Evolutionary conservation across 2,113 vertebrate genomes (phyloP).

Genomic region (Charadrius vociferus): DNA sequence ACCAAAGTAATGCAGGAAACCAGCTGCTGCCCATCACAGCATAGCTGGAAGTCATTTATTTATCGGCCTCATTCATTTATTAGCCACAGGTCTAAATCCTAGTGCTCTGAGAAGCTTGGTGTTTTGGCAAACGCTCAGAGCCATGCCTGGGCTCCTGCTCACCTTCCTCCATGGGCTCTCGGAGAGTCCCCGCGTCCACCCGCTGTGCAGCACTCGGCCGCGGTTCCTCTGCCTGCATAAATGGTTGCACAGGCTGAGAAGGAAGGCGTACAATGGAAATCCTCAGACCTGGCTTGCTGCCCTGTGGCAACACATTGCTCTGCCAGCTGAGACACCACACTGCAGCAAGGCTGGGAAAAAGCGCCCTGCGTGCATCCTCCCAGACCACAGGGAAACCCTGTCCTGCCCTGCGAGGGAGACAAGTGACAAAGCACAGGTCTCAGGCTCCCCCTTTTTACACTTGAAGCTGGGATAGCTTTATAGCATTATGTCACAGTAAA

Average conservation of each 20-base stretch:
- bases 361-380: neutral
- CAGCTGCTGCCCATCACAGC: neutral
- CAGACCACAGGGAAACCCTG: neutral
- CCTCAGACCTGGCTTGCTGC: neutral
- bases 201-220: neutral
- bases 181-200: fast-evolving
- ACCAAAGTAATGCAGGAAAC: neutral
- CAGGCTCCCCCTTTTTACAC: neutral
- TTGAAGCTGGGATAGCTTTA: neutral
- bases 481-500: neutral
- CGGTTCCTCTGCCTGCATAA: neutral
- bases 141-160: neutral
- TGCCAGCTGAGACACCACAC: neutral
- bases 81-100: neutral
- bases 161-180: neutral
- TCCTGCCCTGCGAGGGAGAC: neutral
- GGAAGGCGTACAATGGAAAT: neutral
- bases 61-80: neutral
- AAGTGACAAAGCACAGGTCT: neutral
- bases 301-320: neutral
- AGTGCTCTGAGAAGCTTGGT: neutral
- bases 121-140: neutral
- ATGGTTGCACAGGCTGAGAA: neutral
- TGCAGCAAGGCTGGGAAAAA: neutral
- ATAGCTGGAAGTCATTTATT: neutral